Base-by-base conservation (phyloP, 2,113 vertebrate species). In the Galeopterus variegatus region DNA sequence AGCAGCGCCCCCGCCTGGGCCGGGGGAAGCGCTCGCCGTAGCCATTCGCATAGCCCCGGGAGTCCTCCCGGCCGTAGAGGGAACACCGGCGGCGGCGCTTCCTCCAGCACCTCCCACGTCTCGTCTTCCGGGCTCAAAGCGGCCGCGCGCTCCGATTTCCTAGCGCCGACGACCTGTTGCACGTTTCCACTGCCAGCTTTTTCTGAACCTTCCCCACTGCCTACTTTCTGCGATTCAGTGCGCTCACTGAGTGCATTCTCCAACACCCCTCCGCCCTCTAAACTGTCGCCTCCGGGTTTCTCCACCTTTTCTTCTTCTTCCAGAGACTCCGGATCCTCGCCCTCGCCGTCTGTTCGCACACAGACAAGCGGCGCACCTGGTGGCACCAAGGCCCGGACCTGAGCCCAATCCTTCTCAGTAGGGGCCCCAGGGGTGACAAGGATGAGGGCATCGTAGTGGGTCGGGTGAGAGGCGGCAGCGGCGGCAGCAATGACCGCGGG, bases 371-470 rank as follows among this genome's bases (percentile, higher is more conserved):
- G 97, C 9, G 97, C 98, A 19, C 98, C 98, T 2, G 97, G 89
- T 1, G 94, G 94, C 52, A 96, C 95, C 70, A 98, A 83, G 23
- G 97, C 96, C n/a, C 95, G 96, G n/a, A 97, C 97, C 50, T 98
- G 96, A 23, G 87, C 97, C 82, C 98, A 93, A 33, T 97, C 95
- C 50, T 97, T 83, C 62, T 98, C 88, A 21, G 92, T 93, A 52
- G 98, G 97, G 23, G 98, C 85, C 21, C 98, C 97, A 0, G 98
- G 64, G 12, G 98, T 98, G 23, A 99, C 93, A 0, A 99, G 97
- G 60, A 99, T 97, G 77, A 98, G 98, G 64, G 98, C 98, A 11
- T 99, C 98, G 6, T 98, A 99, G 41, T 76, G 96, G 41, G 92
- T 52, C 0, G 92, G 80, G 90, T 98, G 97, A 26, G 31, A 48